Conservation (phyloP, 1,140 invertebrate species). For the Aphelenchoides fujianensis region DNA sequence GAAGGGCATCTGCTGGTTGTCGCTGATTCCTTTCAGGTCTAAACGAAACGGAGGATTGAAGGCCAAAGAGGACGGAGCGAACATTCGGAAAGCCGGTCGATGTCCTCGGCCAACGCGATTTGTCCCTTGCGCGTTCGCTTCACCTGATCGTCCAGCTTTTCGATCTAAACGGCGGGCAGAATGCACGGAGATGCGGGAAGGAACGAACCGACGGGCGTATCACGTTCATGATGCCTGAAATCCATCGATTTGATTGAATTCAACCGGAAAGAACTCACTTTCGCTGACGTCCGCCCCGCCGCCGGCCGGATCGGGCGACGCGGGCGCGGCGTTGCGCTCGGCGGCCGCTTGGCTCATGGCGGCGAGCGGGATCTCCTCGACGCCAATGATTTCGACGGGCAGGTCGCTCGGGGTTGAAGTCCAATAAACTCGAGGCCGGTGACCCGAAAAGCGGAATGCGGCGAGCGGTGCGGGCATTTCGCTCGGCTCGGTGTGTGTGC, state of each 20-base stretch:
- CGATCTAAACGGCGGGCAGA: not conserved
- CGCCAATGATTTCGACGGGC: not conserved
- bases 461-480: too few species aligned
- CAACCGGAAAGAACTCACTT: slow-evolving; percentile 17
- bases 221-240: slow-evolving; percentile 48
- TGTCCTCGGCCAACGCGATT: slow-evolving; percentile 33
- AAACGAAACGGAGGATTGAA: too few species aligned
- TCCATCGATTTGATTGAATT: slow-evolving; percentile 3
- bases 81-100: slow-evolving; percentile 42
- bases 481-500: too few species aligned
- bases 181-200: not conserved
- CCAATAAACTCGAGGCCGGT: too few species aligned
- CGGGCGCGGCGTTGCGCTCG: too few species aligned
- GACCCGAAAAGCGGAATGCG: too few species aligned
- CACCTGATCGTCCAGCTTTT: slow-evolving; percentile 43
- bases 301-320: slow-evolving; percentile 19
- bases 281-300: slow-evolving; percentile 38
- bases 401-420: too few species aligned
- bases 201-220: slow-evolving; percentile 39
- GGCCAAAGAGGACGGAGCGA: slow-evolving; percentile 15
- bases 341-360: not conserved
- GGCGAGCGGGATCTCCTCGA: not conserved
- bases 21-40: slow-evolving; percentile 43
- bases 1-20: slow-evolving; percentile 44
- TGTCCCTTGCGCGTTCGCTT: slow-evolving; percentile 50